Evolutionary conservation across 1,140 invertebrate species (phyloP).

Genomic region (Drosophila paulistorum): DNA sequence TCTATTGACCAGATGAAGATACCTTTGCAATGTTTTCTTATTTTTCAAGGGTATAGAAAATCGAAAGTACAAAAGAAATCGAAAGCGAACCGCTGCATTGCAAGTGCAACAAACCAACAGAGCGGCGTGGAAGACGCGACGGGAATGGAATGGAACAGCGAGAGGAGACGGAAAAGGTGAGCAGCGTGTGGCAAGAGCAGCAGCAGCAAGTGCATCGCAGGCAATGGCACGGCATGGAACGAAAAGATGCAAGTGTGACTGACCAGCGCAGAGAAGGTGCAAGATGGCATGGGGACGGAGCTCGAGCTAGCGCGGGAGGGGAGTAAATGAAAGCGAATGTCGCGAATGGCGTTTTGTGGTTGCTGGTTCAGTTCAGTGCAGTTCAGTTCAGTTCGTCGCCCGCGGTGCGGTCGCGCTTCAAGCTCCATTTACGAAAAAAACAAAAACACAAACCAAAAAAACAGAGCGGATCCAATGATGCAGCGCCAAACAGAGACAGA

Average conservation of each 20-base stretch:
- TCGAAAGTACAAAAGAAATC: slow-evolving; percentile 75
- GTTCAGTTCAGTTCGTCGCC: slow-evolving; percentile 60
- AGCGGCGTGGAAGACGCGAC: neutral
- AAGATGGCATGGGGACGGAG: slow-evolving; percentile 25
- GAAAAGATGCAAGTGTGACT: slow-evolving; percentile 57
- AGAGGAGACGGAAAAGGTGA: slow-evolving; percentile 15
- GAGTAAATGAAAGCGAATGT: slow-evolving; percentile 77
- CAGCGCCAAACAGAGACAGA: neutral
- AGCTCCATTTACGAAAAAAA: slow-evolving; percentile 72
- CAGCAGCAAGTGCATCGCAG: slow-evolving; percentile 49
- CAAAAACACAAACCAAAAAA: slow-evolving; percentile 36
- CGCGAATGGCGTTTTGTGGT: slow-evolving; percentile 41
- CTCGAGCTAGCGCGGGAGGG: slow-evolving; percentile 24
- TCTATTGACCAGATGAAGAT: neutral
- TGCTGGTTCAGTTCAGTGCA: slow-evolving; percentile 23
- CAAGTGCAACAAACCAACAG: slow-evolving; percentile 70
- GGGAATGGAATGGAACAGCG: neutral
- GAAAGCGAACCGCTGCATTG: slow-evolving; percentile 60
- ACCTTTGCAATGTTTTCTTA: slow-evolving; percentile 16
- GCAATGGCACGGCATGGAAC: slow-evolving; percentile 42
- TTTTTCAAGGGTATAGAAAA: slow-evolving; percentile 72
- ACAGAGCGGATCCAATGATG: slow-evolving; percentile 52
- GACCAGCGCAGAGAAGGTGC: slow-evolving; percentile 51
- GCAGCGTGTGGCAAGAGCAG: slow-evolving; percentile 22
- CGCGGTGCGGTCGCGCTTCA: slow-evolving; percentile 70